Base-by-base conservation (phyloP, 2,888 invertebrate genomes). In the Eulithis testata region DNA sequence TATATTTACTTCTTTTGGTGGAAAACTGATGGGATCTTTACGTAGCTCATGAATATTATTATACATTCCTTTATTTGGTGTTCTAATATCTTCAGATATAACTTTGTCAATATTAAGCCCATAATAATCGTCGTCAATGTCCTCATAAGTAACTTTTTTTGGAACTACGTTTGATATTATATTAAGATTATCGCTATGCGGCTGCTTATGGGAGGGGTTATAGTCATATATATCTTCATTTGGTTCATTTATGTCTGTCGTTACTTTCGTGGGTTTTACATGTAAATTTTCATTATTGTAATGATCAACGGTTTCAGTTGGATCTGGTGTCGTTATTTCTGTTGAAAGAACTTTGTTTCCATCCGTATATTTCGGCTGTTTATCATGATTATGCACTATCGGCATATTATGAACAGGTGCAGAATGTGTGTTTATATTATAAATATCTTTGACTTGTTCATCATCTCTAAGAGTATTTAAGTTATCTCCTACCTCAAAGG, bases 401-500 rank as follows among this genome's bases (percentile, higher is more conserved):
- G 12, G 47, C 14, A 40, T 31, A 44, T 55, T 11, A 31, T n/a
- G 5, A 12, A 0, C 14, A 47, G 12, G 7, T 47, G 12, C 47
- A 11, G 36, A 11, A 12, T 12, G 53, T 12, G 9, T 1, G 21
- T 12, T 12, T 5, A 12, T 4, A 43, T 49, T 11, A 6, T 36
- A 70, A 6, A 78, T 5, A 6, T 70, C 54, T 6, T 59, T 11
- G 37, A 80, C 3, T 12, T 64, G 70, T 11, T 12, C 8, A 58
- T 76, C 73, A 40, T 65, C 60, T 0, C 58, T 69, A 0, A 77
- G 52, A 14, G 61, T 45, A 31, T 53, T 50, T 0, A 83, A 37
- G 36, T 61, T 51, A 58, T 88, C 88, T 3, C 73, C 74, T 2
- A 61, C 12, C 9, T 83, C 81, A 43, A 76, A 72, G 0, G 76